Base-by-base conservation (phyloP, 2,888 invertebrate genomes). In the Pollenia angustigena region DNA sequence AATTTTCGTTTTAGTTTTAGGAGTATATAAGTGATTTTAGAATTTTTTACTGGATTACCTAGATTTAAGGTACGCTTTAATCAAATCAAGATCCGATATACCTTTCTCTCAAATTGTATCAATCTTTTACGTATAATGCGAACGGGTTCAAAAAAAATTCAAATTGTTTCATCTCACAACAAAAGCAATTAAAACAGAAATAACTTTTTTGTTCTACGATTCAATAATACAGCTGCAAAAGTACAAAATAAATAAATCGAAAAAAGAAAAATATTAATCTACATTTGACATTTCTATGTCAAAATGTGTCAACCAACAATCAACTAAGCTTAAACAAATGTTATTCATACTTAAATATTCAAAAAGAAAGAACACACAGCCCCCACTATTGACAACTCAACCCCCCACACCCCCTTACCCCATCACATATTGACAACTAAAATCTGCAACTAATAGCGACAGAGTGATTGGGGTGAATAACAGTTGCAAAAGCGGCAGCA, bases 271-370 rank as follows among this genome's bases (percentile, higher is more conserved):
- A 50, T 16, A 60, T 42, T 58, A 85, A 81, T 81, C 81, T 72
- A 76, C 72, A 62, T 79, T 79, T 82, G 85, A 85, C 81, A 82
- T 82, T 74, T 64, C 6, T 44, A 68, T 79, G 78, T 82, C 85
- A 82, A 75, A 86, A 75, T 75, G 69, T 86, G 62, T 80, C 85
- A 86, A 42, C 46, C 62, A 74, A 52, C 82, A 78, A 69, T 81
- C 82, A 75, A 62, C 48, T 62, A 52, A 62, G 79, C 74, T 69
- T 74, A 82, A 18, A 74, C 81, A 75, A 81, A 72, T 68, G 50
- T 78, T 81, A 74, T 68, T 71, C 50, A 44, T 52, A 79, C 79
- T 68, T 58, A 74, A 80, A 79, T 74, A 75, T 64, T 56, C 69
- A 44, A 58, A 46, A 71, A 46, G 46, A 50, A 40, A 62, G 54